Evolutionary conservation across 2,797 vertebrate species (phyloP).

Genomic region (Nyctalus aviator): DNA sequence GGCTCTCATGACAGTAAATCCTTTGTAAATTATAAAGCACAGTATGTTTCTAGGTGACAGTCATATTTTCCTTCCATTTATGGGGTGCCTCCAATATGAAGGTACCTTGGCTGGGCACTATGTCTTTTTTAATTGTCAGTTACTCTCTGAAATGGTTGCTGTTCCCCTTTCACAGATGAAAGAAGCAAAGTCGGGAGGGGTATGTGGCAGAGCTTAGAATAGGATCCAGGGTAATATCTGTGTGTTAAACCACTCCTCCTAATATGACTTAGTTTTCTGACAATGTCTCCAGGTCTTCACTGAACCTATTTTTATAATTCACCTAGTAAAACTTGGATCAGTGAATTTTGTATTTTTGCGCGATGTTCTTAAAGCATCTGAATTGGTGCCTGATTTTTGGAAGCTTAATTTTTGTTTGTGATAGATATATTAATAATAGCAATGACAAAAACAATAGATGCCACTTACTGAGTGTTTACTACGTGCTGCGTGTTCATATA

Average conservation of each 20-base stretch:
- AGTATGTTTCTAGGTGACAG: background rate
- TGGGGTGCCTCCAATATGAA: background rate
- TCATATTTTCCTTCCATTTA: background rate
- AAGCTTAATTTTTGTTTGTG: background rate
- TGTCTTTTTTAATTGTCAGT: background rate
- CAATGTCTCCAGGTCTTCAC: background rate
- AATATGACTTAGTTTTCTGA: background rate
- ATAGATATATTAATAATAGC: background rate
- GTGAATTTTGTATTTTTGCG: constrained; percentile 40
- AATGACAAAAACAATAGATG: background rate
- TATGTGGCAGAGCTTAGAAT: background rate
- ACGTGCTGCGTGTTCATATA: background rate
- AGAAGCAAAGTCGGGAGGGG: background rate
- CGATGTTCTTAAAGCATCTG: background rate
- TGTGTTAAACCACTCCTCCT: background rate
- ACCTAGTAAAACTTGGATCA: background rate
- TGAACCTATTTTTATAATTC: background rate
- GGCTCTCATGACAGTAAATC: background rate
- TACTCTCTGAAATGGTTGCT: background rate
- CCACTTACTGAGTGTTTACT: background rate
- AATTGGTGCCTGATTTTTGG: background rate
- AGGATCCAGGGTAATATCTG: background rate
- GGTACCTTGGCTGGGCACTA: background rate
- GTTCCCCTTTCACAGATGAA: background rate
- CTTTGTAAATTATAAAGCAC: background rate